Evolutionary conservation across 1,140 invertebrate genomes (phyloP).

Genomic region (Augochlora pura): DNA sequence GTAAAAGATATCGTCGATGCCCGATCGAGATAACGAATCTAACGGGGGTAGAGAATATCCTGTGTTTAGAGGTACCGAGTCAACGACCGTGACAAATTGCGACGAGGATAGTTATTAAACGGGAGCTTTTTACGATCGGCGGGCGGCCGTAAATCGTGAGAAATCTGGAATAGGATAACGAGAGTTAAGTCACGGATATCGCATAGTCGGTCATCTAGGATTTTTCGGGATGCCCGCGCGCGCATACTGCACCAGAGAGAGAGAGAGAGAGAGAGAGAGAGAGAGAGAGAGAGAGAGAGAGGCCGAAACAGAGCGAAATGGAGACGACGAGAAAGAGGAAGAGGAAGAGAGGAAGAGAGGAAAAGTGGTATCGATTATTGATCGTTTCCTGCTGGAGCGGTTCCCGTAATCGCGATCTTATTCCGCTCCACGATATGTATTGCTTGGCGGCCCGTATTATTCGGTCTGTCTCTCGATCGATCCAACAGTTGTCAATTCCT

Average conservation of each 20-base stretch:
- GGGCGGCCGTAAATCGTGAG: constrained; percentile 11
- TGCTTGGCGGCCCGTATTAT: too few relatives aligned
- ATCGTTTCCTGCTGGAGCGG: neutral
- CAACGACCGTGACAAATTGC: constrained; percentile 22
- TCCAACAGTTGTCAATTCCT: too few relatives aligned
- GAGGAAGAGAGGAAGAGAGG: neutral
- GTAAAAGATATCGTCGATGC: too few relatives aligned
- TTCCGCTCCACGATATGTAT: neutral
- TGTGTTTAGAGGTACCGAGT: neutral
- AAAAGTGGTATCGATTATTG: constrained; percentile 14
- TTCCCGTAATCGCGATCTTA: neutral
- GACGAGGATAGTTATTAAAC: constrained; percentile 15
- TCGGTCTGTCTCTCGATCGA: too few relatives aligned
- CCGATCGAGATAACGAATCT: neutral
- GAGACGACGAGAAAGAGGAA: neutral
- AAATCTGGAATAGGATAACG: constrained; percentile 29
- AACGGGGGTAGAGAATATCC: neutral
- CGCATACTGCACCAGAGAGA: too few relatives aligned
- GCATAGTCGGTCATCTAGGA: constrained; percentile 19
- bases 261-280: too few relatives aligned
- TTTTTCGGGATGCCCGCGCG: constrained; percentile 6
- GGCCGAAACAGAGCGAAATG: too few relatives aligned
- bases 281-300: neutral
- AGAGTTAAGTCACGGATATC: constrained; percentile 28
- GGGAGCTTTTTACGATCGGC: constrained; percentile 29